These are phyloP conservation scores for Anodontia alba DNA, from an alignment of 2,888 invertebrate species.

Conservation along the genomic window DNA sequence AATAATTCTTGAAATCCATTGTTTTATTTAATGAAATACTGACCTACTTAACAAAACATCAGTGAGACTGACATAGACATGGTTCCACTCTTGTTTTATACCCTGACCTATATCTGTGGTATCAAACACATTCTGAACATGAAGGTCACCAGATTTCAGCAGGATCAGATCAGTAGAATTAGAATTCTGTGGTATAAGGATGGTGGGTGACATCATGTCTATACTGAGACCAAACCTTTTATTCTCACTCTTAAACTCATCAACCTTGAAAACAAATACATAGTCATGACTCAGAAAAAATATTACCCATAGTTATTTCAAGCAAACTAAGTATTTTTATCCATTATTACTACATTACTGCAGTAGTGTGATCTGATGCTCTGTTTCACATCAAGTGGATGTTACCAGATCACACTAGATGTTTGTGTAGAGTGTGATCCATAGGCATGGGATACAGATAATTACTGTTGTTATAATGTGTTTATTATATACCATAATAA, in stretches of 20 bases:
- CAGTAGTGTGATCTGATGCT: no score
- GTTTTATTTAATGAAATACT: not conserved
- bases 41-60: constrained; percentile 88
- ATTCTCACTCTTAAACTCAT: constrained; percentile 78
- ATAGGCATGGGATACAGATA: no score
- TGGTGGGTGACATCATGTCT: constrained; percentile 90
- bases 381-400: no score
- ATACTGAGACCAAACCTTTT: constrained; percentile 87
- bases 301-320: no score
- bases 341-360: not conserved
- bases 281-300: not conserved
- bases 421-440: no score
- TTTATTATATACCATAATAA: no score
- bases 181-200: constrained; percentile 92
- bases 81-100: constrained; percentile 81
- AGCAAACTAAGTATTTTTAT: not conserved
- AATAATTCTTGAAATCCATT: no score
- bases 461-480: no score
- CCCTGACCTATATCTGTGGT: constrained; percentile 77
- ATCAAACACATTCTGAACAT: constrained; percentile 92
- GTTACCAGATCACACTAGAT: not conserved
- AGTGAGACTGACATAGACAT: constrained; percentile 86
- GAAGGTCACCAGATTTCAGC: constrained; percentile 91
- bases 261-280: constrained; percentile 68
- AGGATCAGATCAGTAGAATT: constrained; percentile 92